Evolutionary conservation across 2,888 invertebrate species (phyloP).

Genomic region (Rhingia campestris): DNA sequence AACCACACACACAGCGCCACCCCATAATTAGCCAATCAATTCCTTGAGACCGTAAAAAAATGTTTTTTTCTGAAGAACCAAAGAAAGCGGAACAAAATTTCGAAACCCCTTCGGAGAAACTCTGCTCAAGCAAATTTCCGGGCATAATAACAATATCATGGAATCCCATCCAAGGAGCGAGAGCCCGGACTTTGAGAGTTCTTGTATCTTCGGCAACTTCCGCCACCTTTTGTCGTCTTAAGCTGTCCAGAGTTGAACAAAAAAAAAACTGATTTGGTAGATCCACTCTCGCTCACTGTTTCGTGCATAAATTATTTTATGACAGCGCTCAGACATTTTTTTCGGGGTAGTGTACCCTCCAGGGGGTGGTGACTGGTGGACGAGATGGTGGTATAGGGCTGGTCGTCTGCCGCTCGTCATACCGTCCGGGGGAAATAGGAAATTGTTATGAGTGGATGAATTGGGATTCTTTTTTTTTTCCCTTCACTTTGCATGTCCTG

Average conservation of each 20-base stretch:
- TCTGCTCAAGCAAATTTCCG: constrained; percentile 68
- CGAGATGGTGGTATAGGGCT: constrained; percentile 13
- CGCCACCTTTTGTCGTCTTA: constrained; percentile 64
- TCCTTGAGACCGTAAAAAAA: constrained; percentile 39
- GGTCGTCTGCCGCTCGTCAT: constrained; percentile 42
- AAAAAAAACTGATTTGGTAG: constrained; percentile 39
- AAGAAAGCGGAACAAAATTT: constrained; percentile 44
- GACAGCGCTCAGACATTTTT: constrained; percentile 74
- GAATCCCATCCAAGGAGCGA: constrained; percentile 65
- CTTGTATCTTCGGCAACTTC: constrained; percentile 64
- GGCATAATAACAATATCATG: constrained; percentile 73
- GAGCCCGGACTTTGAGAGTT: neutral
- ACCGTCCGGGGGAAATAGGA: constrained; percentile 71
- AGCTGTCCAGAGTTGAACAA: constrained; percentile 17
- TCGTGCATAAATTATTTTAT: constrained; percentile 73
- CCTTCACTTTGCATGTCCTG: constrained; percentile 30
- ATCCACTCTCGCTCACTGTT: constrained; percentile 65
- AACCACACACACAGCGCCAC: constrained; percentile 38
- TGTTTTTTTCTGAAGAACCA: neutral
- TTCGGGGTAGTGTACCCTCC: constrained; percentile 44
- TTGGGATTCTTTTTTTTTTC: constrained; percentile 58
- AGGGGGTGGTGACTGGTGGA: neutral
- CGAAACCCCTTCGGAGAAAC: constrained; percentile 54
- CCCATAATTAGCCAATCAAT: constrained; percentile 74
- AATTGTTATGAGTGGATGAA: constrained; percentile 73